A percentile compares a stretch with the other conserved stretches of the same genome.
Evolutionary conservation across 2,888 invertebrate species (phyloP).

Genomic region (Monochamus alternatus): DNA sequence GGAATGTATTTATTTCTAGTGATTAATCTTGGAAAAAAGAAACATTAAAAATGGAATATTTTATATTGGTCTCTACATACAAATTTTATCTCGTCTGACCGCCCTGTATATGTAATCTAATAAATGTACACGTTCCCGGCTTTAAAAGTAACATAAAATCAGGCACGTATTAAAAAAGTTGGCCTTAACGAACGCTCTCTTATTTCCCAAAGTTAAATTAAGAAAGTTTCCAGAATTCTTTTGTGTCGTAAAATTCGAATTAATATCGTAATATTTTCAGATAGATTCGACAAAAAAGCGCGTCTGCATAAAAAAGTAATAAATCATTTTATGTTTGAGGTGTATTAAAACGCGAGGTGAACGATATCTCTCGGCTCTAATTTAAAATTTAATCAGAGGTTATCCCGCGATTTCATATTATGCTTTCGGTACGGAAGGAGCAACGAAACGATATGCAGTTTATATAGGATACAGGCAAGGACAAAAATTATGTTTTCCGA

Average conservation of each 20-base stretch:
- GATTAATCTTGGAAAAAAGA: too few species aligned
- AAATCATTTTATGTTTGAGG: slow-evolving; percentile 14
- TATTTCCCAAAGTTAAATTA: slow-evolving; percentile 38
- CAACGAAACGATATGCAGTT: too few species aligned
- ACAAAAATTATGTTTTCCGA: too few species aligned
- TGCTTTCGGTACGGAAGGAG: too few species aligned
- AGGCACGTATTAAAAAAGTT: slow-evolving; percentile 40
- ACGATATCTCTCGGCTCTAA: neutral
- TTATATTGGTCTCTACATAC: neutral
- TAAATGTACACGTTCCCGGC: slow-evolving; percentile 30
- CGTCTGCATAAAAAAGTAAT: slow-evolving; percentile 17
- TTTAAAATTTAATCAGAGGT: neutral
- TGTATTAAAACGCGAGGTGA: slow-evolving; percentile 4
- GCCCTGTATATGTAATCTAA: slow-evolving; percentile 18
- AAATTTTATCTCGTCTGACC: neutral
- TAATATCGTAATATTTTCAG: slow-evolving; percentile 36
- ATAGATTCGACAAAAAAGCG: slow-evolving; percentile 28
- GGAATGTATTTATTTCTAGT: too few species aligned
- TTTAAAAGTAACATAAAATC: slow-evolving; percentile 35
- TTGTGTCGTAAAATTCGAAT: slow-evolving; percentile 36
- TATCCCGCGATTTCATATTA: neutral
- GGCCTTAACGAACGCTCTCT: slow-evolving; percentile 33
- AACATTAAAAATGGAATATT: neutral
- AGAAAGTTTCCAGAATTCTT: slow-evolving; percentile 35
- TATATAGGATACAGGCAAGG: too few species aligned